Evolutionary conservation across 2,797 vertebrate genomes (phyloP).

Genomic region (Myotis daubentonii): DNA sequence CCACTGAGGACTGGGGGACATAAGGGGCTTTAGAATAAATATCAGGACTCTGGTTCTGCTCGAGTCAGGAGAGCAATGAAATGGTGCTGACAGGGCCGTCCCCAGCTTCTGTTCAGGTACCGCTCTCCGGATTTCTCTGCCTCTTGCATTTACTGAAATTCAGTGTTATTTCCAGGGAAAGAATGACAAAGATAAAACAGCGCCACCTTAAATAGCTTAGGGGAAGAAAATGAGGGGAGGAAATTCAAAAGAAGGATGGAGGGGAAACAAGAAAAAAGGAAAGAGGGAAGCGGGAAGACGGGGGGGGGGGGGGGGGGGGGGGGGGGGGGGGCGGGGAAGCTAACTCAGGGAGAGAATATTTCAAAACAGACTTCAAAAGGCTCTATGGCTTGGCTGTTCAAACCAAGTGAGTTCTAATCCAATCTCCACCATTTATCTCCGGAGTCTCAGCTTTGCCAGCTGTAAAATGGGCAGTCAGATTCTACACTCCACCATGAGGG

Average conservation of each 20-base stretch:
- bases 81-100: not conserved
- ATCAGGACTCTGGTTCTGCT: not conserved
- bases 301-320: too few species aligned
- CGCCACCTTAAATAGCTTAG: not conserved
- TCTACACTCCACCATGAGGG: not conserved
- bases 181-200: not conserved
- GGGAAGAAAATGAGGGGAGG: not conserved
- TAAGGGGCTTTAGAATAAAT: not conserved
- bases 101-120: not conserved
- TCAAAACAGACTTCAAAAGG: not conserved
- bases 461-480: not conserved
- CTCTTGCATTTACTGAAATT: slow-evolving; percentile 35
- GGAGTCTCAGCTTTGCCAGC: not conserved
- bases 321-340: too few species aligned
- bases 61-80: not conserved
- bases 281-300: not conserved
- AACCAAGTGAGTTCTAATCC: not conserved
- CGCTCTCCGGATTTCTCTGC: not conserved
- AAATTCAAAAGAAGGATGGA: not conserved
- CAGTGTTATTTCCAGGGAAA: slow-evolving; percentile 26
- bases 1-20: not conserved
- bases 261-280: not conserved
- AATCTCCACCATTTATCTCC: not conserved
- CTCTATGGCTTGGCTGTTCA: not conserved
- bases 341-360: not conserved